Evolutionary conservation across 1,140 invertebrate genomes (phyloP).

Genomic region (Dendrolimus kikuchii): DNA sequence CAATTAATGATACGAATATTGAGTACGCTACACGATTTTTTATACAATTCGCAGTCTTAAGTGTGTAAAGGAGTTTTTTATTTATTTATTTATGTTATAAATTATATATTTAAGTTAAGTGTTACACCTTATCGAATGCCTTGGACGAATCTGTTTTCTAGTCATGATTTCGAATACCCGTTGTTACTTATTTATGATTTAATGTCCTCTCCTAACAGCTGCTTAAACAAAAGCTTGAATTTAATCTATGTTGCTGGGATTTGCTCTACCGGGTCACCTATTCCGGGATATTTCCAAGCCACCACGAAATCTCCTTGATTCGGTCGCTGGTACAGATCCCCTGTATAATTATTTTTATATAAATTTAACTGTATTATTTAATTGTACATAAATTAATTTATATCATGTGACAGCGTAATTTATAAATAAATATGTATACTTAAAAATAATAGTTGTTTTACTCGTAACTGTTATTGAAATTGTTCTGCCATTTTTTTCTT

Average conservation of each 20-base stretch:
- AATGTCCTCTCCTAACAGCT: constrained; percentile 59
- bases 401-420: constrained; percentile 65
- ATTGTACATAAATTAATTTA: constrained; percentile 68
- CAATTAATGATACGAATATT: constrained; percentile 29
- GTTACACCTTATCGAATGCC: constrained; percentile 65
- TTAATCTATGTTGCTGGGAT: constrained; percentile 44
- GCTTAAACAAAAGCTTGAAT: constrained; percentile 51
- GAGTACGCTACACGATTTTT: constrained; percentile 48
- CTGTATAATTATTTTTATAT: constrained; percentile 64
- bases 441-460: constrained; percentile 45
- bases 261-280: too few relatives aligned
- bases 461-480: constrained; percentile 11
- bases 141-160: constrained; percentile 50
- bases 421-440: constrained; percentile 68
- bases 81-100: constrained; percentile 21
- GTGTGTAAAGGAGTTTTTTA: constrained; percentile 54
- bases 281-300: constrained; percentile 1
- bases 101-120: constrained; percentile 58
- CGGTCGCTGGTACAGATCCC: constrained; percentile 20
- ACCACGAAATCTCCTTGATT: constrained; percentile 19
- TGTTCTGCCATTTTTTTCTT: not conserved
- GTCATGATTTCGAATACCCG: constrained; percentile 47
- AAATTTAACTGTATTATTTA: constrained; percentile 64
- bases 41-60: constrained; percentile 65
- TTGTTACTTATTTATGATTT: constrained; percentile 44